A percentile compares a stretch with the other conserved stretches of the same genome.
Evolutionary conservation across 2,888 invertebrate species (phyloP).

Genomic region (Trileptium ribeirensis): DNA sequence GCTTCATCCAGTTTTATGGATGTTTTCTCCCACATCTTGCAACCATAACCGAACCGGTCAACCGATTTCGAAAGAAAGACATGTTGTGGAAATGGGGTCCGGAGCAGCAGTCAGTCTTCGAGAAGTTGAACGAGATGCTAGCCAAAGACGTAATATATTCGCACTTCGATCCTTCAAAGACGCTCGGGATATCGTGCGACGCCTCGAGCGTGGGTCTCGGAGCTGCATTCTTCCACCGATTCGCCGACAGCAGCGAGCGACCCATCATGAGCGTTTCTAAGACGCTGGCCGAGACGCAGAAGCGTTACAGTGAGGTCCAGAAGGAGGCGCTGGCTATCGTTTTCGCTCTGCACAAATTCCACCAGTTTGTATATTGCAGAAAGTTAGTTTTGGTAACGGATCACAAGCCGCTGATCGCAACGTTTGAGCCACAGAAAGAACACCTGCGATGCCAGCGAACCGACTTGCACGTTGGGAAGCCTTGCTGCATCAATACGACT

Average conservation of each 20-base stretch:
- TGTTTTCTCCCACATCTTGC: not conserved
- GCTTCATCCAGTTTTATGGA: not conserved
- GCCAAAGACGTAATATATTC: not conserved
- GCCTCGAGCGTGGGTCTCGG: slow-evolving; percentile 17
- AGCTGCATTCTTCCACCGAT: slow-evolving; percentile 28
- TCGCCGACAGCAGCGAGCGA: slow-evolving; percentile 26
- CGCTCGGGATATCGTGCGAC: not conserved
- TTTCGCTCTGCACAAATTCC: slow-evolving; percentile 36
- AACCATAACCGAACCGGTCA: not conserved
- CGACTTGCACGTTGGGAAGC: slow-evolving; percentile 30
- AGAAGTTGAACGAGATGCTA: not conserved
- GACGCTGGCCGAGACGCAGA: slow-evolving; percentile 32
- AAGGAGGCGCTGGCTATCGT: slow-evolving; percentile 38
- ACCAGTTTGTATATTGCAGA: slow-evolving; percentile 37
- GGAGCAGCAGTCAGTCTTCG: not conserved
- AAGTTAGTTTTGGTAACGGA: slow-evolving; percentile 33
- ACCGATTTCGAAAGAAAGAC: not conserved
- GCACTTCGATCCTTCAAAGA: not conserved
- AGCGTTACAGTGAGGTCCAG: slow-evolving; percentile 37
- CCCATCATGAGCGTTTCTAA: slow-evolving; percentile 38
- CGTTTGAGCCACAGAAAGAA: slow-evolving; percentile 28
- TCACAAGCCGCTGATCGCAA: slow-evolving; percentile 31
- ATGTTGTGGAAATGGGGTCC: not conserved
- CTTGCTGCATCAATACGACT: slow-evolving; percentile 6
- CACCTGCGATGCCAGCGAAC: slow-evolving; percentile 23